Base-by-base conservation (phyloP, 2,888 invertebrate genomes). In the Xanthorhoe spadicearia region DNA sequence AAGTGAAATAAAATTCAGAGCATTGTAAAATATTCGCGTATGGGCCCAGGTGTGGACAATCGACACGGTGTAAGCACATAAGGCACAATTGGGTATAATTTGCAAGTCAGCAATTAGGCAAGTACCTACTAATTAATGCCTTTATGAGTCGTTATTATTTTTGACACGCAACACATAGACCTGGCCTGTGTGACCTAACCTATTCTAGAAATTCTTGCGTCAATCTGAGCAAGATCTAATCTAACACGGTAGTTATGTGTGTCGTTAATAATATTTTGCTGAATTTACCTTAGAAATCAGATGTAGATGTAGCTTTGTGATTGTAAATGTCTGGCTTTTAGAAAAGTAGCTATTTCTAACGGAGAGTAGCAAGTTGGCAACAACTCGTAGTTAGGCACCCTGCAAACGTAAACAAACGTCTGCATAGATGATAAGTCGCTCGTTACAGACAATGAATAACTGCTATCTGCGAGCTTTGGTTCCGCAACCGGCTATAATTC, bases 331-430 rank as follows among this genome's bases (percentile, higher is more conserved):
- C 18, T 57, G 23, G 35, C 13, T 38, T 28, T 50, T 61, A 35
- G 28, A 10, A 28, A 56, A 61, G 23, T 38, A 13, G 48, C 61
- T 48, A 66, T 56, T 61, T 51, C 55, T 55, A 59, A 32, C 54
- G 49, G n/a, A 63, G 35, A 52, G 53, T 55, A 43, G 59, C 32
- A 59, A 63, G 72, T 60, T 64, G 60, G 60, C 60, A 60, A 57
- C 52, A 52, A 13, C 64, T 69, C 43, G 58, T 61, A 74, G 78
- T 78, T 73, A 73, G 76, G 75, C 77, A 83, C 76, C 79, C 76
- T 75, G 80, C 78, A 82, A 85, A 87, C 79, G 82, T 87, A 89
- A 88, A 90, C 89, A 89, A 86, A 86, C 78, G 77, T 80, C 81
- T 82, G 78, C 76, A 79, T 76, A 73, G 72, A 78, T 77, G 78